Evolutionary conservation across 2,888 invertebrate species (phyloP), one percentile per base, ranked within the genome.

Genomic region (Acronicta leporina): DNA sequence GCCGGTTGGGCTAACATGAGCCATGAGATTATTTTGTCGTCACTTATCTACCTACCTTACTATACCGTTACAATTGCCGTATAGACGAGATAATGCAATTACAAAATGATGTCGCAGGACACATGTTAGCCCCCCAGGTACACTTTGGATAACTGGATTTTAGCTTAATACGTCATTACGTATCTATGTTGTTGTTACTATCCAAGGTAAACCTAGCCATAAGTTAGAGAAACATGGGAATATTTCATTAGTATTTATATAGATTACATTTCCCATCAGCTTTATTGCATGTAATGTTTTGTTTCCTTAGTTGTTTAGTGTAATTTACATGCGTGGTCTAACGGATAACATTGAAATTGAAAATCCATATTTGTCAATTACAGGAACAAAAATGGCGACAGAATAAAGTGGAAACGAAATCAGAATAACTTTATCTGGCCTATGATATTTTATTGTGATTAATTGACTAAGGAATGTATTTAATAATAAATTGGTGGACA

Each of bases 321-420:
- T 33, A 38, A n/a, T 38, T 41, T 53, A 6, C 48, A 33, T 47
- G 38, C 49, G 38, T 56, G 11, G n/a, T 48, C 8, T 61, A 45
- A 59, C 33, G 20, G 25, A 30, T 41, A 52, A 44, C 15, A 57
- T 51, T 53, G 43, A 43, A 48, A 68, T 57, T 74, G 27, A 74
- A 55, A 48, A 55, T 35, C 49, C 9, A 59, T 53, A 53, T 76
- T 76, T 76, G 68, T 83, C 77, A 77, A 85, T 94, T 93, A 76
- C 94, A 94, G 94, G 94, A 94, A 76, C 94, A 92, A 84, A 94
- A 93, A 83, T 94, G 94, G 94, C 86, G 94, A 82, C 92, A 92
- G 82, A 92, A 89, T 85, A 94, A 92, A 88, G 80, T 84, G 80
- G 93, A 93, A 82, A 79, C 85, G 68, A 92, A 92, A 86, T 82